Conservation (phyloP, 2,888 invertebrate species). For the Scrobipalpa atriplicella region DNA sequence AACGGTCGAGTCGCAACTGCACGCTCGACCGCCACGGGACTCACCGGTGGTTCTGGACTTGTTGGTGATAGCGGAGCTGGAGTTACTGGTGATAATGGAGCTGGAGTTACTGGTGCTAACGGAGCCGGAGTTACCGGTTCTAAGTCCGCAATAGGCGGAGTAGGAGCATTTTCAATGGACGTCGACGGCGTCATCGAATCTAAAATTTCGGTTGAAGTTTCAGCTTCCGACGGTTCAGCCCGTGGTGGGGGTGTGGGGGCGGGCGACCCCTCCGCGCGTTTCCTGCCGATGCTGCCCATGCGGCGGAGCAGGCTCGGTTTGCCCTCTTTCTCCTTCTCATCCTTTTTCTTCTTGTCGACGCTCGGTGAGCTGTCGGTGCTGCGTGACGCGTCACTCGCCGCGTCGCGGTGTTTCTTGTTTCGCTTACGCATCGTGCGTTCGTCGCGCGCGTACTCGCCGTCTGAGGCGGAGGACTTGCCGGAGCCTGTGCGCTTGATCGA, state of each 20-base stretch:
- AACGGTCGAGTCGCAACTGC: slow-evolving; percentile 80
- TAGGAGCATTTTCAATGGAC: slow-evolving; percentile 33
- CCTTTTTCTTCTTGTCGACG: slow-evolving; percentile 70
- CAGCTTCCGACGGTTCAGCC: slow-evolving; percentile 36
- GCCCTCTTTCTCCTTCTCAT: slow-evolving; percentile 54
- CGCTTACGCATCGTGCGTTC: slow-evolving; percentile 80
- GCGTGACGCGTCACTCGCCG: slow-evolving; percentile 59
- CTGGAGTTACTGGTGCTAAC: slow-evolving; percentile 29
- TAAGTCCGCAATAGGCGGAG: slow-evolving; percentile 31
- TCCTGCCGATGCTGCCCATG: slow-evolving; percentile 72
- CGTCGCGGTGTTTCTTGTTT: slow-evolving; percentile 73
- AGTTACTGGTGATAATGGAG: slow-evolving; percentile 24
- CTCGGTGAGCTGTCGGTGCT: slow-evolving; percentile 70
- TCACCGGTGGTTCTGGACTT: slow-evolving; percentile 49
- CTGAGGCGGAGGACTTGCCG: slow-evolving; percentile 73
- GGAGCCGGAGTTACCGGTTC: slow-evolving; percentile 30
- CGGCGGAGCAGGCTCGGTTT: slow-evolving; percentile 60
- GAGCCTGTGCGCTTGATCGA: slow-evolving; percentile 74
- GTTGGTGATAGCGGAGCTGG: slow-evolving; percentile 33
- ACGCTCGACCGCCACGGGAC: slow-evolving; percentile 73
- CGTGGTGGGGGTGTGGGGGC: slow-evolving; percentile 48
- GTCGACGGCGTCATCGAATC: slow-evolving; percentile 34
- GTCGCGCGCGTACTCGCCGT: slow-evolving; percentile 75
- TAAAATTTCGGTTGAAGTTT: slow-evolving; percentile 25
- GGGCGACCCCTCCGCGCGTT: slow-evolving; percentile 57